A percentile compares a stretch with the other conserved stretches of the same genome.
phyloP scores from a whole-genome alignment of 2,113 vertebrate genomes.

The Meles meles region DNA sequence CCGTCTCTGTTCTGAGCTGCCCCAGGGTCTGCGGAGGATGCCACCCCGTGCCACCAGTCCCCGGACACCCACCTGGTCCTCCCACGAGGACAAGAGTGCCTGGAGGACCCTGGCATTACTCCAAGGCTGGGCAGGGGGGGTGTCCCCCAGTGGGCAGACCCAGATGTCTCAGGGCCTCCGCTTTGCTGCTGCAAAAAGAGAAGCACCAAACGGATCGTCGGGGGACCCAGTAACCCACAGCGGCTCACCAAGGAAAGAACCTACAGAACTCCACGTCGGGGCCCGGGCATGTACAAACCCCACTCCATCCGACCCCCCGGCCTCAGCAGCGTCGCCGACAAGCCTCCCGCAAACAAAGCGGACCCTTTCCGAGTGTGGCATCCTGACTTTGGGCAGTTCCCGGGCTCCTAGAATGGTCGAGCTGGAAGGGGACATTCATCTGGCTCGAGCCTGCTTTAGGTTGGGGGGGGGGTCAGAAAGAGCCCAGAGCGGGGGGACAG shows the following conservation, averaged over 20 bases:
- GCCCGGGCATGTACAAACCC: accelerated
- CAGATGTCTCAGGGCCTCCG: background rate
- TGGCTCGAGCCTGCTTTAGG: too few species aligned
- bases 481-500: background rate
- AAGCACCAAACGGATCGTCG: background rate
- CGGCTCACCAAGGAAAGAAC: background rate
- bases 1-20: background rate
- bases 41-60: background rate
- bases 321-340: too few species aligned
- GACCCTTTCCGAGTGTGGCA: background rate
- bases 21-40: background rate
- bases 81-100: background rate
- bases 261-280: background rate
- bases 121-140: too few species aligned
- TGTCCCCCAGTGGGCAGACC: too few species aligned
- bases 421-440: background rate
- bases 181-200: background rate
- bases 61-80: background rate
- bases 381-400: accelerated
- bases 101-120: background rate
- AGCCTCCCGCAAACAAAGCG: background rate
- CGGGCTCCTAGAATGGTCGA: too few species aligned
- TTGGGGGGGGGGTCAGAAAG: background rate
- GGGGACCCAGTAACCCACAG: background rate
- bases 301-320: background rate